These are phyloP conservation scores for Erebia palarica DNA, from an alignment of 2,888 invertebrate genomes.

Conservation along the genomic window DNA sequence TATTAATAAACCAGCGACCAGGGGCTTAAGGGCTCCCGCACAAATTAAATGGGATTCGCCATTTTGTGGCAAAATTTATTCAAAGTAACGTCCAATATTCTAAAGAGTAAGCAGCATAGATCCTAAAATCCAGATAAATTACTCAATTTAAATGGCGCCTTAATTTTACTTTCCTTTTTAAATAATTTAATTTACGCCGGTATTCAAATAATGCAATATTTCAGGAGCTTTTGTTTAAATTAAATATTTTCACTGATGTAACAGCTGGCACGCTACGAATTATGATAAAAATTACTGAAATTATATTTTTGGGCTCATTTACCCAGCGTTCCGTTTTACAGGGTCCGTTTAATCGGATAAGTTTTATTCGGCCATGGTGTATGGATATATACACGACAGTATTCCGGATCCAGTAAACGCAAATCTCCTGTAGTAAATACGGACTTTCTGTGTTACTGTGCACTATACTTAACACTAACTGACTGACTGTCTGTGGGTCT, in stretches of 20 bases:
- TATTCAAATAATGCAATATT: not conserved
- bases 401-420: too few relatives aligned
- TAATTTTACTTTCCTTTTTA: not conserved
- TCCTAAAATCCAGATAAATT: constrained; percentile 14
- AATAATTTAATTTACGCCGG: not conserved
- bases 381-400: too few relatives aligned
- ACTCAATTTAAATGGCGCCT: constrained; percentile 1
- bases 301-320: too few relatives aligned
- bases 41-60: not conserved
- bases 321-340: too few relatives aligned
- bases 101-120: not conserved
- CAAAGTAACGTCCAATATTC: not conserved
- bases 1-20: not conserved
- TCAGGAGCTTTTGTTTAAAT: not conserved
- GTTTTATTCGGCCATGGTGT: too few relatives aligned
- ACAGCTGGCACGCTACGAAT: too few relatives aligned
- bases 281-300: too few relatives aligned
- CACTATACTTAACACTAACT: too few relatives aligned
- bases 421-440: too few relatives aligned
- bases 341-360: too few relatives aligned
- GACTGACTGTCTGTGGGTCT: too few relatives aligned
- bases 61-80: constrained; percentile 6
- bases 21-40: not conserved
- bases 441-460: too few relatives aligned
- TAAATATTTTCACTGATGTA: not conserved